Base-by-base conservation (phyloP, 2,113 vertebrate species). In the Diglossa brunneiventris region DNA sequence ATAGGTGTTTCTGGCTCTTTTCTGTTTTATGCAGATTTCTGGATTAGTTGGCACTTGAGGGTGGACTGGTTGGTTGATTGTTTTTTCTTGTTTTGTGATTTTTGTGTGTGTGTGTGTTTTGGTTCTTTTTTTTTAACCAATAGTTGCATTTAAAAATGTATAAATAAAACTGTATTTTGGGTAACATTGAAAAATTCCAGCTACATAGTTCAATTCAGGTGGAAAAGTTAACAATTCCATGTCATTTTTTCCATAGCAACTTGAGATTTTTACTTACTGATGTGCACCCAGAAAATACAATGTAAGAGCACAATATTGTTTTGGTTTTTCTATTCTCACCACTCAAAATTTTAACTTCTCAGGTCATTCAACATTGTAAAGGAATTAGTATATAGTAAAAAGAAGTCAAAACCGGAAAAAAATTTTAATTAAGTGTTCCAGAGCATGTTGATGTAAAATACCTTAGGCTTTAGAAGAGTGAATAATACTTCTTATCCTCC, bases 351-450 rank as follows among this genome's bases (percentile, higher is more conserved):
- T 97, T 90, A 95, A 95, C 96, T 97, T 97, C 96, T 98, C 97
- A 97, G 97, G 97, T 96, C 96, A 93, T 96, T 89, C 49, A 95
- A 5, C 94, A 91, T 96, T 96, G 78, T 97, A 95, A 97, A 97
- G 88, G 88, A 88, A 74, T 88, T 97, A 95, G 80, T 64, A 83
- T 87, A 49, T 92, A 97, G 92, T 50, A 59, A 76, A 81, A 86
- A 67, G 61, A 80, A 90, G 62, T 63, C 81, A 66, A 74, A 83
- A 90, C 97, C 73, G 82, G 94, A 69, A 92, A 84, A 70, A 13
- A 88, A 56, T 77, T 83, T 66, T 73, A 70, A 37, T 77, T 42
- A 76, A 46, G 52, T 77, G 77, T 81, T 93, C 50, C 68, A 79
- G 81, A 94, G 87, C 19, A 52, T 92, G 41, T 95, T 96, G 84